Evolutionary conservation across 2,888 invertebrate species (phyloP), one percentile per base, ranked within the genome.

Genomic region (Drosophila leonis): DNA sequence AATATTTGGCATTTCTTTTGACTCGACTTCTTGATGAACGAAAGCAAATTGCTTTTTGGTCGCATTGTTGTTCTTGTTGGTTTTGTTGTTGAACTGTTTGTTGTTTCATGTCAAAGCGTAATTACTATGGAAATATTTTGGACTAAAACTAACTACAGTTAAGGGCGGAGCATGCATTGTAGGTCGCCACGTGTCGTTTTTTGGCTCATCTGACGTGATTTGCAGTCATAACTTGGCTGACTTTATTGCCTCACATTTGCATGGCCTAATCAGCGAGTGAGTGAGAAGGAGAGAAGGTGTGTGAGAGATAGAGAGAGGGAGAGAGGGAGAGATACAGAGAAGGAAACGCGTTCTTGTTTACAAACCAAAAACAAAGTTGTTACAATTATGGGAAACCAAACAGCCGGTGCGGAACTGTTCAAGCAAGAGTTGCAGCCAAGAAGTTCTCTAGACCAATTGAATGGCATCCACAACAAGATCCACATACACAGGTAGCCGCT

Each of bases 101-200:
- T 78, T 76, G 80, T 82, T 78, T 75, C 89, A 86, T 90, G 89
- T 75, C 89, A 80, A 72, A 52, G 65, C 61, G 74, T 84, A 87
- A 86, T 86, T 84, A 86, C 76, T 72, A 73, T 75, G 78, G 74
- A 81, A 84, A 83, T 52, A 35, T 84, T 78, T 66, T 75, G 59
- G 65, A 49, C 80, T 27, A 57, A 56, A 67, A 63, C 49, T 63
- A 75, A 48, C 42, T 66, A 18, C 12, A 18, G 27, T 9, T 9
- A 49, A 6, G 46, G 29, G 18, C 6, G 18, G 12, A 2, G 29
- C 29, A 51, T 72, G 80, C 77, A 80, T 80, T 65, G 78, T 80
- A 77, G 81, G 81, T 78, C 81, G 73, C 69, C 80, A 82, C 82
- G 82, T 82, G 82, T 78, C 82, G 72, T 46, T 65, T 65, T 52